Evolutionary conservation across 2,888 invertebrate genomes (phyloP), one percentile per base, ranked within the genome.

Genomic region (Spicauda simplicius): DNA sequence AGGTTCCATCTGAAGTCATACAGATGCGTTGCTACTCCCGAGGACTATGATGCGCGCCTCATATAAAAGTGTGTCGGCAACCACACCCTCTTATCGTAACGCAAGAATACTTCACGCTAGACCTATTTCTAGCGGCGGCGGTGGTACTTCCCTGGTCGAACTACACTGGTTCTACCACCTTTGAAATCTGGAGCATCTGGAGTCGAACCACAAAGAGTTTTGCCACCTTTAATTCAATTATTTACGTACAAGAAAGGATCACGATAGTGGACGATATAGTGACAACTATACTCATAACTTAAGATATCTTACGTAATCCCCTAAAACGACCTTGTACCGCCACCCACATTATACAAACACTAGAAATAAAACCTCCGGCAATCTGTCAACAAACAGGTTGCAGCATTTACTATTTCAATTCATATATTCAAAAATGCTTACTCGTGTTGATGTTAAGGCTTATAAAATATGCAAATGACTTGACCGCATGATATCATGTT

Each of bases 301-400:
- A 14, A 2, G 3, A 45, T 12, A 45, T n/a, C n/a, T 45, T 45
- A 45, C 45, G 45, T 45, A 45, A 45, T 45, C n/a, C 7, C 45
- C n/a, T n/a, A 12, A 45, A 45, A 45, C 52, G 12, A 33, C 52
- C 60, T 60, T 58, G n/a, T 10, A 20, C 60, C 18, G 7, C 33
- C 33, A 16, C 60, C 52, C 33, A 60, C 60, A 33, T 33, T 45
- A 19, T 8, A 52, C n/a, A 59, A 20, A 48, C 60, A 18, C 12
- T 60, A 2, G 18, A 33, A 48, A 33, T 52, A 60, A 60, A 50
- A 60, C 59, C 59, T 16, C 18, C 33, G 60, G 30, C 30, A 10
- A 4, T 52, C 10, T 52, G 41, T 60, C 30, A 52, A 33, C 30
- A 33, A 60, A 60, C 52, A 18, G 60, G 60, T 60, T 52, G 30